Evolutionary conservation across 2,888 invertebrate genomes (phyloP).

Genomic region (Erebia palarica): DNA sequence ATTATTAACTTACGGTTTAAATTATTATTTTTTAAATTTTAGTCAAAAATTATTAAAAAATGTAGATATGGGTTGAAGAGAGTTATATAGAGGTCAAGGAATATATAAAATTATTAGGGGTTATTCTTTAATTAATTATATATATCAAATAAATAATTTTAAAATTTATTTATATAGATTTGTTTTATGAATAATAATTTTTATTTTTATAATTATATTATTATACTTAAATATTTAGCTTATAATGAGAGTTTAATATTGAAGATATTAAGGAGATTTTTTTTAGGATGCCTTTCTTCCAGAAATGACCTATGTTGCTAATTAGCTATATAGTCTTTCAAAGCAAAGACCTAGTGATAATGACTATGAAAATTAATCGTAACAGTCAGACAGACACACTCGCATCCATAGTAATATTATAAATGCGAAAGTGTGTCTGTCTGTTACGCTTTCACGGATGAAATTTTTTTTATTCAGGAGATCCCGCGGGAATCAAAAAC

Average conservation of each 20-base stretch:
- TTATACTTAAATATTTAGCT: constrained; percentile 55
- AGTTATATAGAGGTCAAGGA: constrained; percentile 22
- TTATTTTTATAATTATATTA: constrained; percentile 11
- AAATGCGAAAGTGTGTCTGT: no score
- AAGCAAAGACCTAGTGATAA: no score
- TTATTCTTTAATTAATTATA: constrained; percentile 23
- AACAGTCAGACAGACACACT: no score
- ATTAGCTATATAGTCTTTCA: no score
- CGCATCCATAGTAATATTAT: no score
- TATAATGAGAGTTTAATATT: constrained; percentile 65
- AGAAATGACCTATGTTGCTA: no score
- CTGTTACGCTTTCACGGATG: no score
- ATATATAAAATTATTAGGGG: constrained; percentile 15
- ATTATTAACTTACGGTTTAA: constrained; percentile 72
- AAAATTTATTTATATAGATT: constrained; percentile 24
- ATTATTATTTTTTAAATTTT: constrained; percentile 69
- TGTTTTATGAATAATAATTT: constrained; percentile 12
- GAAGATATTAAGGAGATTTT: constrained; percentile 67
- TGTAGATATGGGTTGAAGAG: constrained; percentile 73
- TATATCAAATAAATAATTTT: constrained; percentile 28
- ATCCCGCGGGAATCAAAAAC: no score
- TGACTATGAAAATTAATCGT: no score
- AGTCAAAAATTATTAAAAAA: constrained; percentile 65
- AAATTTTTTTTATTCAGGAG: no score
- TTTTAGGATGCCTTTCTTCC: no score